Percentiles rank a stretch among this genome's conserved stretches.
These are phyloP conservation scores for Chiloscyllium punctatum DNA, from an alignment of 2,797 vertebrate species.

Conservation along the genomic window DNA sequence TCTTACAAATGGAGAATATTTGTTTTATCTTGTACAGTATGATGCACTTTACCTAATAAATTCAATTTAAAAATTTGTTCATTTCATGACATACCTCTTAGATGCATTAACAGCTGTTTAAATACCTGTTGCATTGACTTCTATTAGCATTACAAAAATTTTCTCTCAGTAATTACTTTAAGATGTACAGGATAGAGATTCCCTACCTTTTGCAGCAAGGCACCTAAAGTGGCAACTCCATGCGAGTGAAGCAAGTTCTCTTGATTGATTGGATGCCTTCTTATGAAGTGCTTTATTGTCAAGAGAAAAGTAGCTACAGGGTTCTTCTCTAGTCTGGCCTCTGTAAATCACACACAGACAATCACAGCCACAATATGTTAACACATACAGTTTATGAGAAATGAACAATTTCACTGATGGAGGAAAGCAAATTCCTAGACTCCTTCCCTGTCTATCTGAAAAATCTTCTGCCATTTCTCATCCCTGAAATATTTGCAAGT, in stretches of 20 bases:
- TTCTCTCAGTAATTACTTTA: not conserved
- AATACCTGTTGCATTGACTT: not conserved
- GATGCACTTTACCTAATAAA: not conserved
- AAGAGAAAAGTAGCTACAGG: conserved; percentile 84
- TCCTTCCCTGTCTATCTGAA: not conserved
- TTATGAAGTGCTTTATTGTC: conserved; percentile 88
- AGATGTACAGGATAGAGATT: not conserved
- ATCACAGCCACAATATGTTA: not conserved
- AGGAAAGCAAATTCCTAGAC: not conserved
- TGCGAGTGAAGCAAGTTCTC: conserved; percentile 83
- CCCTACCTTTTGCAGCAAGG: conserved; percentile 82
- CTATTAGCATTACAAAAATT: not conserved
- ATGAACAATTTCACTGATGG: not conserved
- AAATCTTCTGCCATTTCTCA: not conserved
- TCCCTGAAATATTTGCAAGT: not conserved
- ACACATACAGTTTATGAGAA: not conserved
- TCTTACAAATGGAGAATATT: not conserved
- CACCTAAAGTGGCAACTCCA: conserved; percentile 73
- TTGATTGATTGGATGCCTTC: conserved; percentile 88
- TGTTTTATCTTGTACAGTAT: not conserved
- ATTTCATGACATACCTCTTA: not conserved
- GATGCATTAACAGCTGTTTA: not conserved
- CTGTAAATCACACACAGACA: conserved; percentile 55
- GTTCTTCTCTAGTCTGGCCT: conserved; percentile 90
- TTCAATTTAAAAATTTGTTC: not conserved